Conservation (phyloP, 2,797 vertebrate species). For the Antennarius maculatus region DNA sequence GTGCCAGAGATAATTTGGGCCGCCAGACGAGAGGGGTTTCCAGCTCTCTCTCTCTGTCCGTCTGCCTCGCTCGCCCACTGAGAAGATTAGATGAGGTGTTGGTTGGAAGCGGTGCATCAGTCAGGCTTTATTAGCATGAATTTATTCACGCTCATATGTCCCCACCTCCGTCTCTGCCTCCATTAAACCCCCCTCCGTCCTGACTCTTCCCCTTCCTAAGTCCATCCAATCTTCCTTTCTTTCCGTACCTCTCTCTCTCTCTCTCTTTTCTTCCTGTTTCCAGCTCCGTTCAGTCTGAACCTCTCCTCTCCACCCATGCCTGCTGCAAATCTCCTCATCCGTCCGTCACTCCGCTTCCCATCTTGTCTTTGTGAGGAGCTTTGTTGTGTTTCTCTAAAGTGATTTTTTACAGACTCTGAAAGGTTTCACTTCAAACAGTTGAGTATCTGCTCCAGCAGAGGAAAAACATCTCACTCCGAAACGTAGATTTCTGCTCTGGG, state of each 20-base stretch:
- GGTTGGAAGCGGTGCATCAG: slow-evolving; percentile 77
- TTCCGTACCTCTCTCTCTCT: slow-evolving; percentile 1
- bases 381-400: slow-evolving; percentile 52
- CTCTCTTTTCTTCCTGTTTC: slow-evolving; percentile 11
- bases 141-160: slow-evolving; percentile 83
- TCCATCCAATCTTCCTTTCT: slow-evolving; percentile 13
- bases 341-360: slow-evolving; percentile 36
- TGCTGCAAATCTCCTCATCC: slow-evolving; percentile 44
- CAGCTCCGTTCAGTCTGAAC: background rate
- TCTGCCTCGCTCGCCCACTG: slow-evolving; percentile 58
- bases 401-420: slow-evolving; percentile 51
- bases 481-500: slow-evolving; percentile 24
- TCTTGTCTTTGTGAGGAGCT: slow-evolving; percentile 46
- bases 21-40: slow-evolving; percentile 79
- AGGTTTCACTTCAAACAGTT: slow-evolving; percentile 46
- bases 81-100: slow-evolving; percentile 78
- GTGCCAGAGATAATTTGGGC: slow-evolving; percentile 80
- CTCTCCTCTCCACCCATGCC: slow-evolving; percentile 15
- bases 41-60: slow-evolving; percentile 54
- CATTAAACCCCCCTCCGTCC: slow-evolving; percentile 29
- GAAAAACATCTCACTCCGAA: slow-evolving; percentile 17
- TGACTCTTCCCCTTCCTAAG: slow-evolving; percentile 18
- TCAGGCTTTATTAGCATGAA: slow-evolving; percentile 84
- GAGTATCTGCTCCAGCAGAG: slow-evolving; percentile 18
- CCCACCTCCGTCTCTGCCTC: slow-evolving; percentile 35